These are phyloP conservation scores for Delia radicum DNA, from an alignment of 1,140 invertebrate genomes.

Conservation along the genomic window DNA sequence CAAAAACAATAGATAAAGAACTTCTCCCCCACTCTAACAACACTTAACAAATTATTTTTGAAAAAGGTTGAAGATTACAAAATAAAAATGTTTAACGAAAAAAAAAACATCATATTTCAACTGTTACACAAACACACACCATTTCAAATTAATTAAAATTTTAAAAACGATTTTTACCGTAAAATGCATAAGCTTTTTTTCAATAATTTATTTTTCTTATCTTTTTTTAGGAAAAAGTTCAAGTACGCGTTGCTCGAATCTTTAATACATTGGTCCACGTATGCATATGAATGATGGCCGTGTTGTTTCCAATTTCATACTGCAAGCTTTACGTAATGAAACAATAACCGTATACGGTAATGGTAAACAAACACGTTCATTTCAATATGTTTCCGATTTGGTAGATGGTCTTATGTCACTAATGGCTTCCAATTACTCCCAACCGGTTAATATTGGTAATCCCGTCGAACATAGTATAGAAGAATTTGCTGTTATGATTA, in stretches of 20 bases:
- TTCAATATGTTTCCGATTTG: constrained; percentile 97
- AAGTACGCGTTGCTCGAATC: constrained; percentile 94
- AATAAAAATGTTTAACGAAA: no score
- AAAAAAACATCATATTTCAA: no score
- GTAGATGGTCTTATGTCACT: constrained; percentile 91
- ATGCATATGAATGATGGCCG: constrained; percentile 99
- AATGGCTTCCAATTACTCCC: constrained; percentile 93
- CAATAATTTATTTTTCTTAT: no score
- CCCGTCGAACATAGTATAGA: constrained; percentile 96
- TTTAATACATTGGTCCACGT: constrained; percentile 99
- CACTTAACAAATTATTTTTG: no score
- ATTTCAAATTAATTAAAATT: no score
- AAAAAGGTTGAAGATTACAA: no score
- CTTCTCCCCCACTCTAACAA: no score
- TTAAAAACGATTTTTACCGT: no score
- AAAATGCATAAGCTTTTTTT: no score
- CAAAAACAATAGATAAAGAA: no score
- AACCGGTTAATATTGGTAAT: constrained; percentile 96
- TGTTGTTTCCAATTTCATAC: constrained; percentile 98
- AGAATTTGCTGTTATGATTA: constrained; percentile 94
- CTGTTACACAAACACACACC: no score
- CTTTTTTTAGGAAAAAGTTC: constrained; percentile 72
- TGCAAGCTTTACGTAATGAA: constrained; percentile 93
- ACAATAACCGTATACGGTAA: constrained; percentile 96
- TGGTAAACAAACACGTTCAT: constrained; percentile 95